A percentile compares a stretch with the other conserved stretches of the same genome.
Conservation (phyloP, 2,797 vertebrate species). For the Astyanax mexicanus region DNA sequence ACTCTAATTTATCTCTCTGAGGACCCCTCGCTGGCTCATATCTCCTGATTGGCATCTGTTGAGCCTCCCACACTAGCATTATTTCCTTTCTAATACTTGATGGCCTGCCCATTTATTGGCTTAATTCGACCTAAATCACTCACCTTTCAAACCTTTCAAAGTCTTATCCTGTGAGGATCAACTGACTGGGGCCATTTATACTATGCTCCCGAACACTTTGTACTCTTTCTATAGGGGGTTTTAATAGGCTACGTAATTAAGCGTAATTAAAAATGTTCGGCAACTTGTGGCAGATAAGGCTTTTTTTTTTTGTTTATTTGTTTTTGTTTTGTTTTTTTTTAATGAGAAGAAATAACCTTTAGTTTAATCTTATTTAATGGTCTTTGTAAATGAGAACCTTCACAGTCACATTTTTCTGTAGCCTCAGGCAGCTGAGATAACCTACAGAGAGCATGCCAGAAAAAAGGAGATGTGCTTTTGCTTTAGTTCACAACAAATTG, state of each 20-base stretch:
- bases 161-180: background rate
- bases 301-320: background rate
- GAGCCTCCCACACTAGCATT: constrained; percentile 42
- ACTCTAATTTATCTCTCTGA: constrained; percentile 71
- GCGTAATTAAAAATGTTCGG: constrained; percentile 27
- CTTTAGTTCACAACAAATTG: constrained; percentile 59
- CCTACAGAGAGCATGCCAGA: constrained; percentile 50
- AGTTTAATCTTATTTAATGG: constrained; percentile 65
- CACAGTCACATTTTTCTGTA: constrained; percentile 28
- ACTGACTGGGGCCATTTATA: constrained; percentile 10
- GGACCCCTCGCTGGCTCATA: constrained; percentile 71
- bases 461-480: constrained; percentile 61
- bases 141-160: constrained; percentile 4
- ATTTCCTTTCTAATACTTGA: constrained; percentile 13
- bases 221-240: too few relatives aligned
- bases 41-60: constrained; percentile 75
- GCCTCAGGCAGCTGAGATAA: constrained; percentile 62
- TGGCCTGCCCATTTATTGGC: constrained; percentile 35
- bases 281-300: constrained; percentile 17
- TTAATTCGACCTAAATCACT: constrained; percentile 26
- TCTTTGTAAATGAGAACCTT: constrained; percentile 30
- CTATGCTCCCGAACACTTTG: background rate
- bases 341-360: constrained; percentile 69
- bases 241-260: constrained; percentile 6
- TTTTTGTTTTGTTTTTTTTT: too few relatives aligned